Evolutionary conservation across 2,888 invertebrate species (phyloP), one percentile per base, ranked within the genome.

Genomic region (Melikaiella ostensackeni): DNA sequence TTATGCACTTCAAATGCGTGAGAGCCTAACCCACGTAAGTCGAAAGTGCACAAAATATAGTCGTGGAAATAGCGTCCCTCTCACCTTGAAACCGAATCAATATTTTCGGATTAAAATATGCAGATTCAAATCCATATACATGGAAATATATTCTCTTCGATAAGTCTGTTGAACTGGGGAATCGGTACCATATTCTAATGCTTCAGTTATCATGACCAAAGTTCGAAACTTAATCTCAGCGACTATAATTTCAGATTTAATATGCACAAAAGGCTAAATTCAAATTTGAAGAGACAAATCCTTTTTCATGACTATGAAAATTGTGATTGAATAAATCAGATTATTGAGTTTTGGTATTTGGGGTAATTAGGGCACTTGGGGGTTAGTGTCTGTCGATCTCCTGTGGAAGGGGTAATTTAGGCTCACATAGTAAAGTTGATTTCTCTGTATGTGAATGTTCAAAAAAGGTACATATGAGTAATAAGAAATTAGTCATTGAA

Each of bases 71-170:
- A 70, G 30, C 50, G 70, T 33, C 30, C 50, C 50, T 70, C 27
- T 50, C 46, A 21, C 50, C 30, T 6, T 30, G 70, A n/a, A 33
- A 70, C 33, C 30, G 76, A 80, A 78, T 77, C 77, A 38, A 74
- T 80, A 80, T 75, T 77, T 77, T 55, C 64, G 66, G 61, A 75
- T 79, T 79, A 75, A 77, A 35, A 76, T 79, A 80, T 80, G 80
- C 73, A 80, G 77, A 80, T 80, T 64, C 76, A 21, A 59, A 63
- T 75, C 73, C 77, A 79, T 75, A 77, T 76, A 75, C 76, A 77
- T 76, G 78, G 76, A 78, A 80, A 80, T 80, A 50, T 78, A 78
- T 78, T 59, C 76, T 13, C 77, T 70, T 62, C 70, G 66, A 79
- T 79, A 79, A 79, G 77, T 77, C 81, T 77, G 70, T 77, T 81